phyloP scores from a whole-genome alignment of 2,797 vertebrate genomes.

The Anomalospiza imberbis region DNA sequence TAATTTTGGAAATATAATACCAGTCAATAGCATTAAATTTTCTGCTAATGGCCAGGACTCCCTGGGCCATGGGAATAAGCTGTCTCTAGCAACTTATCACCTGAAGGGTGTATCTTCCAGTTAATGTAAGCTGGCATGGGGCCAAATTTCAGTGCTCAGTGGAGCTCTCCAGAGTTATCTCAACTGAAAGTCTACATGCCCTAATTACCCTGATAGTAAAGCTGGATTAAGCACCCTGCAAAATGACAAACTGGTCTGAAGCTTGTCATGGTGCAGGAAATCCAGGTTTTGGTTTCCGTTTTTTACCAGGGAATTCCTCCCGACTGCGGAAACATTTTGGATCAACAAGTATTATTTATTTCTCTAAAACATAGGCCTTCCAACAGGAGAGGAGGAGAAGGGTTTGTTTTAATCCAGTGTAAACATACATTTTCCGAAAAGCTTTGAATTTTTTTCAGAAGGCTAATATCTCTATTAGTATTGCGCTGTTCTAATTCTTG shows the following conservation, averaged over 20 bases:
- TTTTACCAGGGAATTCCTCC: neutral
- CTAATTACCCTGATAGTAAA: neutral
- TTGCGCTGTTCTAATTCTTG: neutral
- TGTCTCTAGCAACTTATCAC: neutral
- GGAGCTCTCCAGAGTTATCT: neutral
- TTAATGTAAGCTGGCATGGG: neutral
- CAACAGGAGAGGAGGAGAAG: neutral
- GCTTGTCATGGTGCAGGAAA: neutral
- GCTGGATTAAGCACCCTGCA: neutral
- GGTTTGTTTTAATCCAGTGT: neutral
- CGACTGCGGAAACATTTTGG: neutral
- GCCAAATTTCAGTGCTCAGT: neutral
- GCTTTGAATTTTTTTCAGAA: neutral
- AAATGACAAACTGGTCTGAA: neutral
- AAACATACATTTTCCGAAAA: neutral
- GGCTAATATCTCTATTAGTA: neutral
- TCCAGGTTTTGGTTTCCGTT: neutral
- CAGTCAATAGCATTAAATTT: slow-evolving; percentile 30
- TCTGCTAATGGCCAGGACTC: neutral
- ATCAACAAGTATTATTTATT: neutral
- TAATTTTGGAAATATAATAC: slow-evolving; percentile 22
- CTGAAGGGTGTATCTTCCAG: neutral
- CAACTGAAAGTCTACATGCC: neutral
- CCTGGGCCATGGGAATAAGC: neutral
- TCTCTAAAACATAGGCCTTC: neutral